Evolutionary conservation across 1,140 invertebrate genomes (phyloP), one percentile per base, ranked within the genome.

Genomic region (Hycleus phaleratus): DNA sequence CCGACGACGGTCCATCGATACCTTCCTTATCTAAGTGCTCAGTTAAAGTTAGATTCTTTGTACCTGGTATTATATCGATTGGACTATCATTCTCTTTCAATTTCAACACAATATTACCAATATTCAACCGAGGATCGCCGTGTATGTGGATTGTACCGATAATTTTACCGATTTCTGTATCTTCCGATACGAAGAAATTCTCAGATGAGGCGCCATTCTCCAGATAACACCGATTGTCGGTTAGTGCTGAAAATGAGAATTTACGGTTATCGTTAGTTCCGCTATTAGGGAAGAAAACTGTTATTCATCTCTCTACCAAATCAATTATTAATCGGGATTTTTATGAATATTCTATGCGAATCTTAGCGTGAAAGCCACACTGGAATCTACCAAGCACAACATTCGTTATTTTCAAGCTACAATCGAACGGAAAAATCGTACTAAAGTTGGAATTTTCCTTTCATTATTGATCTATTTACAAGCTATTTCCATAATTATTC

Each of bases 161-260:
- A 39, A 84, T 81, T 55, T 85, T 84, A 56, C 90, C 89, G 38
- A 94, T 84, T 8, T 83, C 78, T 11, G 85, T 75, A 71, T 92
- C 88, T 78, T 95, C 92, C 68, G 84, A 86, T 57, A 94, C 90
- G 70, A 93, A 90, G 68, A 95, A 91, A 71, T 88, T 92, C 71
- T 92, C 90, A 3, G 91, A 90, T 0, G 92, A 91, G 26, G 88
- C 89, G 26, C 91, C 92, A 64, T 88, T 91, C 74, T 91, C 87
- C 67, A 95, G 73, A 73, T 89, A 95, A 71, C 92, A 95, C 69
- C 91, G 79, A 66, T 87, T 88, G 76, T 93, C 90, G 67, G 81
- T 78, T 38, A 68, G 45, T 51, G 53, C 68, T 71, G 38, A 25
- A 67, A 61, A 56, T 38, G 7, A 32, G 32, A 32, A 32, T 32